These are phyloP conservation scores for Cephus sareptanus DNA, from an alignment of 2,888 invertebrate species.

Conservation along the genomic window DNA sequence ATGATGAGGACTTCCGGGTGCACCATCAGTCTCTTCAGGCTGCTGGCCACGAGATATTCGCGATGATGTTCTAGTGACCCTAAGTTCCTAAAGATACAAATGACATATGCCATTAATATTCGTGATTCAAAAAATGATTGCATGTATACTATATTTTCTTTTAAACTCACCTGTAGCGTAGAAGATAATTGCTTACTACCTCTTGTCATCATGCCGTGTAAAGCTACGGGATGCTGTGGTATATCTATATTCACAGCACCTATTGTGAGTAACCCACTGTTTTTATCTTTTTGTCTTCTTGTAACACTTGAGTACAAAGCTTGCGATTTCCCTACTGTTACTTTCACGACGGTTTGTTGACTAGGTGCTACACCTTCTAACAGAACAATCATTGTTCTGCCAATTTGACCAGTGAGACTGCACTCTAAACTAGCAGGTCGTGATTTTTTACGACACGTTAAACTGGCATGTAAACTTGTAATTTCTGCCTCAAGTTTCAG, in stretches of 20 bases:
- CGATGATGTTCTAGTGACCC: constrained; percentile 84
- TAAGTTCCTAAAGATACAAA: constrained; percentile 72
- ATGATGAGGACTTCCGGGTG: constrained; percentile 59
- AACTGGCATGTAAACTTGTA: constrained; percentile 88
- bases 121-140: constrained; percentile 7
- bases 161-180: constrained; percentile 79
- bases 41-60: constrained; percentile 77
- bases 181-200: constrained; percentile 93
- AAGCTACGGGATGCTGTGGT: constrained; percentile 96
- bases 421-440: constrained; percentile 78
- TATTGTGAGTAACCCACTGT: constrained; percentile 84
- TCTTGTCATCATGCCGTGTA: constrained; percentile 98
- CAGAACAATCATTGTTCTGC: constrained; percentile 90
- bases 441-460: constrained; percentile 90
- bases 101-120: background rate
- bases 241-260: constrained; percentile 94
- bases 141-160: constrained; percentile 1
- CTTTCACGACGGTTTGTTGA: constrained; percentile 94
- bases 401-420: constrained; percentile 89
- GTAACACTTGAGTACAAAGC: constrained; percentile 89
- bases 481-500: constrained; percentile 95
- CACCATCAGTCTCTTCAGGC: constrained; percentile 68
- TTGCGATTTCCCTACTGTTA: constrained; percentile 92
- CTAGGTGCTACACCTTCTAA: constrained; percentile 90
- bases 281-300: constrained; percentile 80